These are phyloP conservation scores for Epinephelus moara DNA, from an alignment of 2,113 vertebrate species.

Conservation along the genomic window DNA sequence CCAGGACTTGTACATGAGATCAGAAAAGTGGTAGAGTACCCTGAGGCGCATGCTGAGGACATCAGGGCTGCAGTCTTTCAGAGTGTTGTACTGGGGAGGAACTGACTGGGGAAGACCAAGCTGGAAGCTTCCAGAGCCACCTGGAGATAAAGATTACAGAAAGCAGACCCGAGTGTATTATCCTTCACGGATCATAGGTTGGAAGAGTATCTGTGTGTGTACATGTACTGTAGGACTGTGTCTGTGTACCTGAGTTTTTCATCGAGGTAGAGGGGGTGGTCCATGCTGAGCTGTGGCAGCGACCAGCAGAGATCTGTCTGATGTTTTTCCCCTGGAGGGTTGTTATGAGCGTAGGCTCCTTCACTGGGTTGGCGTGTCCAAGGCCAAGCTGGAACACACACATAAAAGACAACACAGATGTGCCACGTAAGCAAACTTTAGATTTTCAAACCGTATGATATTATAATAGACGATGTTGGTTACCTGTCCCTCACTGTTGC, in stretches of 20 bases:
- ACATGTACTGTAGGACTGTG: background rate
- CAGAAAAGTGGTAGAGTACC: conserved; percentile 87
- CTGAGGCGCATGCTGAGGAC: conserved; percentile 83
- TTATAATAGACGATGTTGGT: background rate
- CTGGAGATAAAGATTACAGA: conserved; percentile 55
- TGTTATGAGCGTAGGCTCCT: conserved; percentile 83
- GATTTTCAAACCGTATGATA: background rate
- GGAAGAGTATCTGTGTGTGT: background rate
- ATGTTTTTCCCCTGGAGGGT: conserved; percentile 84
- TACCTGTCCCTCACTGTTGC: conserved; percentile 89
- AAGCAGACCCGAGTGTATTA: background rate
- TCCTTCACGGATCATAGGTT: background rate
- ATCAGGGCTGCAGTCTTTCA: conserved; percentile 84
- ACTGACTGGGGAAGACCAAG: conserved; percentile 83
- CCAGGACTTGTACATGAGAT: conserved; percentile 90
- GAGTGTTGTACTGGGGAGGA: conserved; percentile 86
- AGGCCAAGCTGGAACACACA: conserved; percentile 81
- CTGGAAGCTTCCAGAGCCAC: conserved; percentile 76
- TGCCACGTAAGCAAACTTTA: conserved; percentile 9
- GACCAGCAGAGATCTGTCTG: conserved; percentile 86
- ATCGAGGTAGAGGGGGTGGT: conserved; percentile 82
- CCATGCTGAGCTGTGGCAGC: conserved; percentile 88
- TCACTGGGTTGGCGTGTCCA: conserved; percentile 84
- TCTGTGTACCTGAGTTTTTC: conserved; percentile 81
- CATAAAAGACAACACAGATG: background rate